These are phyloP conservation scores for Myxocyprinus asiaticus DNA, from an alignment of 2,113 vertebrate genomes.

Conservation along the genomic window DNA sequence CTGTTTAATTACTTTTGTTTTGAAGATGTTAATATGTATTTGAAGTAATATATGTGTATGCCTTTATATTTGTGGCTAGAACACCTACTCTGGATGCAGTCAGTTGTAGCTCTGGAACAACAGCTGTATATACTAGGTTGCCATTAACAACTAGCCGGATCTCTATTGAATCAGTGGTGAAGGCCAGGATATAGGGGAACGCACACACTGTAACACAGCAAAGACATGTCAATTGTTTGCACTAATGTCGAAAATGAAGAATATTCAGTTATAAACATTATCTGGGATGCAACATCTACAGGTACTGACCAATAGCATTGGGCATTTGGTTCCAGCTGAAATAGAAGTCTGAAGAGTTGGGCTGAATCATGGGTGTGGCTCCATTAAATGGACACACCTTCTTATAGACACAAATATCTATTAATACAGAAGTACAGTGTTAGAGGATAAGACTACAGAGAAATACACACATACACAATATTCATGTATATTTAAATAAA, in stretches of 20 bases:
- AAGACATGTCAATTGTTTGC: not conserved
- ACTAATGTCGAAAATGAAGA: no score
- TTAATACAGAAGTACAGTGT: not conserved
- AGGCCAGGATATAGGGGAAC: slow-evolving; percentile 97
- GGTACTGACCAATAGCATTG: slow-evolving; percentile 87
- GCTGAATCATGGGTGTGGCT: slow-evolving; percentile 90
- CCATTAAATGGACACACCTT: slow-evolving; percentile 94
- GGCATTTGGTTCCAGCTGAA: slow-evolving; percentile 99
- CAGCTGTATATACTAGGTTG: slow-evolving; percentile 95
- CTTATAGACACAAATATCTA: slow-evolving; percentile 92
- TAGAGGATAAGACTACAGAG: not conserved
- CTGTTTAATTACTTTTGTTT: no score
- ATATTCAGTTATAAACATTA: no score
- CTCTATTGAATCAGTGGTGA: slow-evolving; percentile 97
- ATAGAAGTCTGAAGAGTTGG: slow-evolving; percentile 92
- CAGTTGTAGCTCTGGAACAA: slow-evolving; percentile 92
- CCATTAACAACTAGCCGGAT: slow-evolving; percentile 97
- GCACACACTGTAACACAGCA: slow-evolving; percentile 85
- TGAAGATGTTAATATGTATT: no score
- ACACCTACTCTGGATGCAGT: slow-evolving; percentile 90
- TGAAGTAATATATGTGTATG: no score
- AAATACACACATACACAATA: not conserved
- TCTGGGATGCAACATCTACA: not conserved
- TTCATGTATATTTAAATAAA: not conserved
- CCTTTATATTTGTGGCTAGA: not conserved